Evolutionary conservation across 2,797 vertebrate species (phyloP).

Genomic region (Lepilemur septentrionalis): DNA sequence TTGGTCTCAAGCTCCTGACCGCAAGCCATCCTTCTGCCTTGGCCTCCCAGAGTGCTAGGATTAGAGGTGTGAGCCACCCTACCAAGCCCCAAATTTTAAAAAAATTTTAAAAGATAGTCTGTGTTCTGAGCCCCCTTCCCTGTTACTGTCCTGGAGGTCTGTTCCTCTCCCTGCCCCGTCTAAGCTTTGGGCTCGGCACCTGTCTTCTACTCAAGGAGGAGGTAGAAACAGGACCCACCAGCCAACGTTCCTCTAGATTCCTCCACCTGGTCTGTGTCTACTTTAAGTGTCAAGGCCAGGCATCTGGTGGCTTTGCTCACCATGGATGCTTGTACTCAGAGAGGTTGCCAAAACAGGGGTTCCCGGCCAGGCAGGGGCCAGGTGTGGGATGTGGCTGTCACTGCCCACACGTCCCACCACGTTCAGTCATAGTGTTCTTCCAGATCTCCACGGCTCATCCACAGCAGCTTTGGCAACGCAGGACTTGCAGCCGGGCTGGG

Average conservation of each 20-base stretch:
- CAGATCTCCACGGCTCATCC: neutral
- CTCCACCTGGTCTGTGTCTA: neutral
- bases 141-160: neutral
- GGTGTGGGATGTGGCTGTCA: neutral
- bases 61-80: too few species aligned
- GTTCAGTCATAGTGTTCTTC: neutral
- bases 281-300: neutral
- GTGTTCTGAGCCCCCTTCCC: neutral
- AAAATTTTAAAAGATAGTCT: neutral
- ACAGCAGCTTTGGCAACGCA: neutral
- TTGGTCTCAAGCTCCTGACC: too few species aligned
- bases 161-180: too few species aligned
- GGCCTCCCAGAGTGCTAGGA: too few species aligned
- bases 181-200: too few species aligned
- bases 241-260: neutral
- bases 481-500: rapidly evolving
- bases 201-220: neutral
- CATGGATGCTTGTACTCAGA: neutral
- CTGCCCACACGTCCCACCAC: neutral
- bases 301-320: neutral
- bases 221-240: neutral
- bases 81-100: neutral
- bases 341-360: neutral
- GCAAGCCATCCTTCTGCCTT: too few species aligned
- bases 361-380: rapidly evolving